phyloP scores from a whole-genome alignment of 2,113 vertebrate species.

The Microtus pennsylvanicus region DNA sequence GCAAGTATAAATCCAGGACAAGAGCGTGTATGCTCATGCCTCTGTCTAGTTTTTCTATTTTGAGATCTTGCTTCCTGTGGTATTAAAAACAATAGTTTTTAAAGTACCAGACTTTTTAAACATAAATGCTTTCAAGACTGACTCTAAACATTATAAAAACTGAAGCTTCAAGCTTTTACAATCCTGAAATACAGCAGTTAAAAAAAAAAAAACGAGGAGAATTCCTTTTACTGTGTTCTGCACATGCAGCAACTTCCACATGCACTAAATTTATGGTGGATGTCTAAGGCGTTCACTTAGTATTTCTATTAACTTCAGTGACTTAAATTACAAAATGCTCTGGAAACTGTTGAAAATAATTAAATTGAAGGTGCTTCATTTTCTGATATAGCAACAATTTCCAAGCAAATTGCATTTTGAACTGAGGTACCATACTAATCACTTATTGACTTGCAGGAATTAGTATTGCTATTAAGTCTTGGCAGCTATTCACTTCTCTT shows the following conservation, averaged over 20 bases:
- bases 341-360: conserved; percentile 74
- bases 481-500: conserved; percentile 63
- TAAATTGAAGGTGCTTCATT: conserved; percentile 73
- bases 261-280: conserved; percentile 51
- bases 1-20: background rate
- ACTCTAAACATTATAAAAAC: conserved; percentile 52
- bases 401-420: conserved; percentile 66
- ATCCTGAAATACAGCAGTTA: conserved; percentile 41
- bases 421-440: conserved; percentile 62
- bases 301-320: conserved; percentile 76
- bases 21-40: background rate
- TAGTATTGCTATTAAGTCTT: conserved; percentile 57
- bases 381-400: conserved; percentile 71
- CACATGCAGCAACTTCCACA: conserved; percentile 44
- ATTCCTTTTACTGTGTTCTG: conserved; percentile 60
- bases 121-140: conserved; percentile 11
- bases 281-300: conserved; percentile 53
- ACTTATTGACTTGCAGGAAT: conserved; percentile 68
- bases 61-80: background rate
- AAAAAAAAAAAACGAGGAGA: background rate
- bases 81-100: conserved; percentile 44
- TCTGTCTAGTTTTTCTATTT: background rate
- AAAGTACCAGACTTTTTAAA: background rate
- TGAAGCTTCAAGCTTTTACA: conserved; percentile 63
- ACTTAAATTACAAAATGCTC: conserved; percentile 75